A percentile compares a stretch with the other conserved stretches of the same genome.
Evolutionary conservation across 1,140 invertebrate species (phyloP).

Genomic region (Drosophila suzukii): DNA sequence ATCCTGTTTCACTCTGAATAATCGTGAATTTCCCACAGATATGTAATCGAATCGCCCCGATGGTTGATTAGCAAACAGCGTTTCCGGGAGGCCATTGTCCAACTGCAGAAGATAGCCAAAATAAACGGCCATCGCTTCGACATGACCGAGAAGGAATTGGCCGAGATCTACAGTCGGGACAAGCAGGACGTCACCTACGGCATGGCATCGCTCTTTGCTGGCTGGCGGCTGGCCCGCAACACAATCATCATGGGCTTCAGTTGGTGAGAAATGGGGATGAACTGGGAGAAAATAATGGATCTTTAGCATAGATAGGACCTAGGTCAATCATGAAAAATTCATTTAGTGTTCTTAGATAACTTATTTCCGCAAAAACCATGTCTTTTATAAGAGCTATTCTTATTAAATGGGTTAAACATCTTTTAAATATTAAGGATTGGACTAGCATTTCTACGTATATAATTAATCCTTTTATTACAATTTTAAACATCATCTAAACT

Average conservation of each 20-base stretch:
- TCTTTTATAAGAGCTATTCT: too few relatives aligned
- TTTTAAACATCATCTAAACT: too few relatives aligned
- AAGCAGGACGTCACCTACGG: slow-evolving; percentile 84
- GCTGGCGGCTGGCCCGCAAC: slow-evolving; percentile 86
- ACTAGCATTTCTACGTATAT: too few relatives aligned
- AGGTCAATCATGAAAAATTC: too few relatives aligned
- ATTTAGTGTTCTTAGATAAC: too few relatives aligned
- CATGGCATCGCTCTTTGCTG: slow-evolving; percentile 86
- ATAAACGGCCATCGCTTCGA: slow-evolving; percentile 86
- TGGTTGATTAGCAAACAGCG: slow-evolving; percentile 88
- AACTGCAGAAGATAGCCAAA: slow-evolving; percentile 87
- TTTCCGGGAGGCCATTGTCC: slow-evolving; percentile 86
- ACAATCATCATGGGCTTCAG: slow-evolving; percentile 86
- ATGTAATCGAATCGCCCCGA: slow-evolving; percentile 87
- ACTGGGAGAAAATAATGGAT: not conserved
- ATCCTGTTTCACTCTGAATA: not conserved
- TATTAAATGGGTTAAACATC: too few relatives aligned
- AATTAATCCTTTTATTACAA: too few relatives aligned
- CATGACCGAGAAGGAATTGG: slow-evolving; percentile 79
- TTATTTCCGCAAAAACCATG: too few relatives aligned
- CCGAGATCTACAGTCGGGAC: slow-evolving; percentile 75
- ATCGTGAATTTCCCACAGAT: slow-evolving; percentile 77
- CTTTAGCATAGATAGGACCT: too few relatives aligned
- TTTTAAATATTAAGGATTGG: too few relatives aligned
- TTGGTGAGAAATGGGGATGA: slow-evolving; percentile 76